Base-by-base conservation (phyloP, 2,888 invertebrate species). In the Phalera bucephala region DNA sequence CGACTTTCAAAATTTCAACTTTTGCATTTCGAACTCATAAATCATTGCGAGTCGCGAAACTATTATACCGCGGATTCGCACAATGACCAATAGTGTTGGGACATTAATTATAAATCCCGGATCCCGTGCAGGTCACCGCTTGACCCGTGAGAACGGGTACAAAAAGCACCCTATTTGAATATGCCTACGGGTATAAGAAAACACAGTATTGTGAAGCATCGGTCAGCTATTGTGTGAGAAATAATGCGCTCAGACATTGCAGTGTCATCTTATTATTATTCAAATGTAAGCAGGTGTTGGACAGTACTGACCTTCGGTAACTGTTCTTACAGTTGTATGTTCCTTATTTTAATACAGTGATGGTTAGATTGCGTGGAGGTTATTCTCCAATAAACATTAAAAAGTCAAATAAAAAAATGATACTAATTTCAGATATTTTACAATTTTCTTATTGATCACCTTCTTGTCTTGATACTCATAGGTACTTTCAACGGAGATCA, bases 31-130 rank as follows among this genome's bases (percentile, higher is more conserved):
- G 68, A 53, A 56, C 60, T 57, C 72, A 81, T 77, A 82, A 80
- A 78, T 74, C 65, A 29, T 10, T 19, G 29, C 65, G 70, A 75
- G 71, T 58, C 75, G 78, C 79, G 77, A 46, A 33, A 26, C 73
- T 49, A 74, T 83, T 82, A 80, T 77, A 77, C 83, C 83, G 85
- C 84, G 72, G 17, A 17, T 17, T 17, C 67, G 50, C 64, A 85
- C 85, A 84, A 84, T 65, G 52, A 62, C 62, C 19, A 11, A 17
- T 29, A 29, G 29, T 29, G 29, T 29, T 49, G 57, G 65, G 66
- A 72, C 85, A 88, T 89, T 87, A 89, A 88, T 89, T 89, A 89
- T 85, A 82, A 87, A 82, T 84, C 78, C 78, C 72, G 63, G 63
- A 49, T 68, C 69, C 75, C 77, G 46, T 77, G 68, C 25, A 86